These are phyloP conservation scores for Mungos mungo DNA, from an alignment of 2,113 vertebrate species.

Conservation along the genomic window DNA sequence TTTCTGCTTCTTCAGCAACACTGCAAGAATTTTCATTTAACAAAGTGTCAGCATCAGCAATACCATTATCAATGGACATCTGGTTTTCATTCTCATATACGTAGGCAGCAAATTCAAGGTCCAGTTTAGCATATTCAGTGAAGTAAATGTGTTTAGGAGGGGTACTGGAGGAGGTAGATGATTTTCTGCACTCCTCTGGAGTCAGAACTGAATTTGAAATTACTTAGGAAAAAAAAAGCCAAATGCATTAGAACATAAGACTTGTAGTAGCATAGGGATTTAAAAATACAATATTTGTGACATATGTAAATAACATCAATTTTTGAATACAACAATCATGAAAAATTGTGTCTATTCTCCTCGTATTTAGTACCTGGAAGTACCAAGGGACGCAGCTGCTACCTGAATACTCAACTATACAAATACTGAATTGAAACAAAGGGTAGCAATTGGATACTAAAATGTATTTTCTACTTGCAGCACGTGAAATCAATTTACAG, in stretches of 20 bases:
- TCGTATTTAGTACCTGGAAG: background rate
- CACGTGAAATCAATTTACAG: background rate
- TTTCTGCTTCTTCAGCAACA: slow-evolving; percentile 81
- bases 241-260: background rate
- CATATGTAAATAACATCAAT: slow-evolving; percentile 58
- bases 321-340: slow-evolving; percentile 32
- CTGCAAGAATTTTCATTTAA: slow-evolving; percentile 60
- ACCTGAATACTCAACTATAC: background rate
- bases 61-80: slow-evolving; percentile 28
- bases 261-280: background rate
- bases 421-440: slow-evolving; percentile 56
- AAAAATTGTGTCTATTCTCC: slow-evolving; percentile 43
- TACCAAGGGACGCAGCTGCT: background rate
- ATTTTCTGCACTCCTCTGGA: background rate
- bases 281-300: background rate
- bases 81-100: slow-evolving; percentile 48
- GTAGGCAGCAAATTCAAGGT: slow-evolving; percentile 11
- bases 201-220: slow-evolving; percentile 3
- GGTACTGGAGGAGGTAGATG: background rate
- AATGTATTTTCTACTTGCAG: background rate
- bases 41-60: background rate
- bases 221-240: background rate
- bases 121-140: background rate
- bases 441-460: background rate
- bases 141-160: slow-evolving; percentile 37